Evolutionary conservation across 2,113 vertebrate genomes (phyloP), one percentile per base, ranked within the genome.

Genomic region (Cathartes aura): DNA sequence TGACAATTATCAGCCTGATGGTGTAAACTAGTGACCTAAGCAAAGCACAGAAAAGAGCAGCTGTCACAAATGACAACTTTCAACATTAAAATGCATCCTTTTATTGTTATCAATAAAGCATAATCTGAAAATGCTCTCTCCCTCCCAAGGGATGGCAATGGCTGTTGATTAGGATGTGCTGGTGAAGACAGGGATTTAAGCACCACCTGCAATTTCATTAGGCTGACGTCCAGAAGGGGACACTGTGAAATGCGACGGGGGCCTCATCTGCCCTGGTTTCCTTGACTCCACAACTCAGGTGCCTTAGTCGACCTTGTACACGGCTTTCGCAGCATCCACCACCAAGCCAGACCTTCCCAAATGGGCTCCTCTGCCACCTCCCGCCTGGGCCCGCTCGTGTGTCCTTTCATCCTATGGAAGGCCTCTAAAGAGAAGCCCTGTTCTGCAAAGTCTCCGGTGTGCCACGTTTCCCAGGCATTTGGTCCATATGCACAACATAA

Each of bases 21-120:
- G 8, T 96, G 43, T 74, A 93, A 96, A 91, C 92, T 68, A 91
- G 81, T 82, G 48, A 93, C 64, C 38, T 74, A 89, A 87, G 26
- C 4, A 27, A 94, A 90, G 34, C 40, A 90, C n/a, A 91, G 71
- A 74, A 95, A 93, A 56, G 34, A 90, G 63, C 56, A 93, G 89
- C 64, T 83, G 59, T 62, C 80, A 62, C 22, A 93, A 96, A 85
- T 66, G 4, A 73, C 38, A 92, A 67, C 20, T 97, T 84, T 34
- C 38, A 66, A 62, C 62, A 67, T 47, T 80, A 73, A 92, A 70
- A 89, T 64, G 23, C 21, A 78, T 71, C 0, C 8, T 48, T 95
- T 81, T 83, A 58, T 89, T 67, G 93, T 68, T 66, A 50, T 38
- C 59, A 82, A 40, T 53, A 59, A 72, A 22, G 32, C 47, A 88